Evolutionary conservation across 2,888 invertebrate species (phyloP).

Genomic region (Melanophora roralis): DNA sequence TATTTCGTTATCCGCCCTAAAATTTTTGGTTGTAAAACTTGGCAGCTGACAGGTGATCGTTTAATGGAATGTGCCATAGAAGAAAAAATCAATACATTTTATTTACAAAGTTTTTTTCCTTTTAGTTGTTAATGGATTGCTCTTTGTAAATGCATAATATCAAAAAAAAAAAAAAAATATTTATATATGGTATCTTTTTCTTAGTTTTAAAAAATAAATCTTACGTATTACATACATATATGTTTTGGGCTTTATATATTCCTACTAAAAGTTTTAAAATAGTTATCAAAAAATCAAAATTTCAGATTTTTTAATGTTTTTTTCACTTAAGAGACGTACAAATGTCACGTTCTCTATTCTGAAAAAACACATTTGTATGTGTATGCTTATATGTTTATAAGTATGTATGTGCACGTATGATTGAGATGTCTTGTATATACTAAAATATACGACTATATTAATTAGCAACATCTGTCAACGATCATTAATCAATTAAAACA

Average conservation of each 20-base stretch:
- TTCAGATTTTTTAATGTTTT: too few species aligned
- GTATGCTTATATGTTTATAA: not conserved
- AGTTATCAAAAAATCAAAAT: too few species aligned
- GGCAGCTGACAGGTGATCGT: slow-evolving; percentile 47
- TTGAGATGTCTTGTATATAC: slow-evolving; percentile 52
- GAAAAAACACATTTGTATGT: too few species aligned
- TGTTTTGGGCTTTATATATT: too few species aligned
- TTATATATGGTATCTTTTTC: too few species aligned
- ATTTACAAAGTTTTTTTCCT: not conserved
- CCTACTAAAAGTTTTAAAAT: too few species aligned
- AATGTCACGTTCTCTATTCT: too few species aligned
- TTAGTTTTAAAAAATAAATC: slow-evolving; percentile 31
- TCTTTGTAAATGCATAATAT: not conserved
- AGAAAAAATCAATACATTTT: slow-evolving; percentile 13
- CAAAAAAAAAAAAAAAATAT: too few species aligned
- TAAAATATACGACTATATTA: slow-evolving; percentile 4
- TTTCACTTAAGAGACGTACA: too few species aligned
- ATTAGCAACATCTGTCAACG: slow-evolving; percentile 51
- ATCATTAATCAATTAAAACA: slow-evolving; percentile 61
- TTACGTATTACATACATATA: slow-evolving; percentile 10
- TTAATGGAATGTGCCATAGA: slow-evolving; percentile 41
- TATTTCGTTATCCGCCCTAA: slow-evolving; percentile 36
- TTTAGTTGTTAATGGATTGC: slow-evolving; percentile 12
- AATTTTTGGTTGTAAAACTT: slow-evolving; percentile 42
- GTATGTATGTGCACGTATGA: slow-evolving; percentile 22